A percentile compares a stretch with the other conserved stretches of the same genome.
Conservation (phyloP, 1,140 invertebrate species). For the Akabosia matsudoensis region DNA sequence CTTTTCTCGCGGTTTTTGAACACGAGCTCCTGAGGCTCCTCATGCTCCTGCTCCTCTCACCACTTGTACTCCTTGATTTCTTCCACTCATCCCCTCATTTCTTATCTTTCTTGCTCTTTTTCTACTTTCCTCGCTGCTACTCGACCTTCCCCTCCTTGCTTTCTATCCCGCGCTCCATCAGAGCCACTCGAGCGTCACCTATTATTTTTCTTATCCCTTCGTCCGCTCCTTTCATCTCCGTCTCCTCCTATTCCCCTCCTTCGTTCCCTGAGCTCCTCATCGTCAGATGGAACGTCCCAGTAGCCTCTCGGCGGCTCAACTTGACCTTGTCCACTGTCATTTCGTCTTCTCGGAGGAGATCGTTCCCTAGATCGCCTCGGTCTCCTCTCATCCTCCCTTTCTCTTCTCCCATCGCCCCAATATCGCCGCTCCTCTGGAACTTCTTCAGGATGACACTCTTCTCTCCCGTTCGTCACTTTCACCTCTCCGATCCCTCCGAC, state of each 20-base stretch:
- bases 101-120: constrained; percentile 11
- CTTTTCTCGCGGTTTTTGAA: too few relatives aligned
- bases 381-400: too few relatives aligned
- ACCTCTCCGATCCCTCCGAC: too few relatives aligned
- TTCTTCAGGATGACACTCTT: constrained; percentile 1
- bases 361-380: too few relatives aligned
- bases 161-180: constrained; percentile 49
- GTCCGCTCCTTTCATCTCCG: constrained; percentile 21
- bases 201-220: constrained; percentile 30
- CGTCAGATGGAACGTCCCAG: background rate
- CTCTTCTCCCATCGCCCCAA: constrained; percentile 45
- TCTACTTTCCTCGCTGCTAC: constrained; percentile 15
- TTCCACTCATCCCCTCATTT: background rate
- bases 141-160: constrained; percentile 30
- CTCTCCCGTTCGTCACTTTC: background rate
- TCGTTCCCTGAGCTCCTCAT: constrained; percentile 29
- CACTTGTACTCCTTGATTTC: background rate
- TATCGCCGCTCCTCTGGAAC: background rate
- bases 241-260: constrained; percentile 25
- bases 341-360: too few relatives aligned
- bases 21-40: too few relatives aligned
- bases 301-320: background rate
- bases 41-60: background rate
- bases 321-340: too few relatives aligned
- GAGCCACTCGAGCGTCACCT: constrained; percentile 48